Evolutionary conservation across 2,888 invertebrate genomes (phyloP), one percentile per base, ranked within the genome.

Genomic region (Parasteatoda lunata): DNA sequence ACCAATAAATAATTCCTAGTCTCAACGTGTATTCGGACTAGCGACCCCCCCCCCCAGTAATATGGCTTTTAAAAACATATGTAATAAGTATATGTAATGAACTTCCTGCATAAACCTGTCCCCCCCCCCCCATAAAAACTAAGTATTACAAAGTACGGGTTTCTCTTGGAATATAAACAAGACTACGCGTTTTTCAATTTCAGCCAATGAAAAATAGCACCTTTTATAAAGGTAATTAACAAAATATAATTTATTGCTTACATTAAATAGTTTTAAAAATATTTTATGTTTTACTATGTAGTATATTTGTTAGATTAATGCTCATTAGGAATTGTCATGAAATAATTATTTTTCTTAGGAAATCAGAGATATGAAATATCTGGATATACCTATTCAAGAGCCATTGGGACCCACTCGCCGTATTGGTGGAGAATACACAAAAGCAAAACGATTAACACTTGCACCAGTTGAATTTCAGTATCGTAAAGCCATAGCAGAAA

Each of bases 291-390:
- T 54, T 9, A 9, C 7, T 54, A 3, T 54, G 11, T 54, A 54
- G 11, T 54, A 54, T 54, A 7, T 54, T 54, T 54, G 11, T 8
- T 59, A 0, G 9, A 11, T 4, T n/a, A 13, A 59, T 13, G n/a
- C n/a, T 59, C 8, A 59, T 59, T 0, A 7, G 4, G 59, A 6
- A 59, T 13, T 59, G 30, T 30, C 30, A 30, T 59, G 0, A 59
- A 13, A 59, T 9, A 59, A 4, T 59, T 59, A n/a, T 51, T 30
- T 71, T 30, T 7, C 45, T 68, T 73, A 85, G 85, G 85, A 85
- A 80, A 75, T 85, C 30, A 30, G 70, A 30, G 76, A 85, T 51
- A 71, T 80, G 85, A 52, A 48, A 5, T 85, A 79, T 64, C 80
- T 76, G 1, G 45, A 49, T 71, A 66, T 52, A n/a, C 77, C 80